These are phyloP conservation scores for Brachypalpus laphriformis DNA, from an alignment of 2,888 invertebrate species.

Conservation along the genomic window DNA sequence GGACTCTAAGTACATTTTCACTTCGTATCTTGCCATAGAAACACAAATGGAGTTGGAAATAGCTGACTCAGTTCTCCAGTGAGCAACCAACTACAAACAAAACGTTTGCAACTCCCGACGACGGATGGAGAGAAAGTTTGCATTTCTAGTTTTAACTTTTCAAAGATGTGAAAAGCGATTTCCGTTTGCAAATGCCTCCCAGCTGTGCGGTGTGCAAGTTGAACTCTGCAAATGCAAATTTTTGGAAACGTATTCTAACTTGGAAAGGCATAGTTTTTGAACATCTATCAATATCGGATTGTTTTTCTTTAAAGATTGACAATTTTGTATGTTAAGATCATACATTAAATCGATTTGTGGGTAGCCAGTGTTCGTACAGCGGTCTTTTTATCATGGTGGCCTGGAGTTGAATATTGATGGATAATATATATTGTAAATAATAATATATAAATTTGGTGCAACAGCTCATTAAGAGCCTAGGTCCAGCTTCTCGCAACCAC, in stretches of 20 bases:
- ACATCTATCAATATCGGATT: not conserved
- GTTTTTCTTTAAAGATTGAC: not conserved
- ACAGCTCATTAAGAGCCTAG: no score
- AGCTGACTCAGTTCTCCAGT: not conserved
- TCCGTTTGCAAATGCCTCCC: constrained; percentile 32
- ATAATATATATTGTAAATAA: no score
- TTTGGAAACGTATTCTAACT: constrained; percentile 5
- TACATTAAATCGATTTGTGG: not conserved
- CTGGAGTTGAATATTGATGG: no score
- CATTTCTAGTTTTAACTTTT: constrained; percentile 48
- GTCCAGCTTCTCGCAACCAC: no score
- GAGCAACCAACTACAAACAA: not conserved
- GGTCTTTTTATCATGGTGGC: no score
- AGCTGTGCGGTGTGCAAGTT: not conserved
- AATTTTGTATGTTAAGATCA: not conserved
- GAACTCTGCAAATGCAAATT: constrained; percentile 3
- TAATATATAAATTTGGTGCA: no score
- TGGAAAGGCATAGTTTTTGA: not conserved
- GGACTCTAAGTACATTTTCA: constrained; percentile 5
- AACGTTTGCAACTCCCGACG: not conserved
- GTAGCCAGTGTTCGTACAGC: no score
- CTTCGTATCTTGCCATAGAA: constrained; percentile 29
- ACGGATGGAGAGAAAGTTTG: constrained; percentile 32
- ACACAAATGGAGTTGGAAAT: constrained; percentile 20
- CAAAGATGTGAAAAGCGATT: constrained; percentile 31